Evolutionary conservation across 2,888 invertebrate species (phyloP), one percentile per base, ranked within the genome.

Genomic region (Lasioglossum villosulum): DNA sequence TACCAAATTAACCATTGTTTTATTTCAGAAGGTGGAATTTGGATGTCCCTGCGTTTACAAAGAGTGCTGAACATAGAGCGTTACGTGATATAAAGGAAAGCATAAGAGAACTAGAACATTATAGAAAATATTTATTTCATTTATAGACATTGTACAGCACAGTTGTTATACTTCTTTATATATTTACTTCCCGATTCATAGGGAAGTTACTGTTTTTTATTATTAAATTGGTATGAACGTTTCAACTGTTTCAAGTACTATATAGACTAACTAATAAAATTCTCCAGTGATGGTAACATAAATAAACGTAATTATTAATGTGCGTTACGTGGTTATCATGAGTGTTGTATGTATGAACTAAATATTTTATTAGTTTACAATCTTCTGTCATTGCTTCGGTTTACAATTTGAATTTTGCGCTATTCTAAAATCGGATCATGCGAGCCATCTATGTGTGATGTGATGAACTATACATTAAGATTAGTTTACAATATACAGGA

Each of bases 41-140:
- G 96, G 34, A 92, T n/a, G 95, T 96, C 75, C 97, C 98, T 0
- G 94, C 93, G 70, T 4, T 78, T 1, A 2, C 3, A n/a, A 79
- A 87, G 75, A 4, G 6, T 16, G n/a, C 48, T 14, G 6, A 8
- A 23, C 98, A 98, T 93, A 96, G 98, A 89, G 97, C 97, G 27
- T 92, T 97, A 27, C 96, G 97, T 92, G 99, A 99, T 95, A 98
- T 99, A 82, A 96, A 96, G 89, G 99, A 99, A 92, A 98, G 98
- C 94, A 97, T 99, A 90, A 94, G 96, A 42, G 99, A 99, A 95
- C 95, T 99, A 34, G 96, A 97, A 93, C 98, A 97, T 96, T 99
- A 98, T 95, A 97, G 96, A 93, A 80, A 90, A 37, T 66, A 90
- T 80, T 70, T 93, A 71, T 93, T 93, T 83, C 3, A 80, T 66